Evolutionary conservation across 2,888 invertebrate species (phyloP).

Genomic region (Cryptocephalus primarius): DNA sequence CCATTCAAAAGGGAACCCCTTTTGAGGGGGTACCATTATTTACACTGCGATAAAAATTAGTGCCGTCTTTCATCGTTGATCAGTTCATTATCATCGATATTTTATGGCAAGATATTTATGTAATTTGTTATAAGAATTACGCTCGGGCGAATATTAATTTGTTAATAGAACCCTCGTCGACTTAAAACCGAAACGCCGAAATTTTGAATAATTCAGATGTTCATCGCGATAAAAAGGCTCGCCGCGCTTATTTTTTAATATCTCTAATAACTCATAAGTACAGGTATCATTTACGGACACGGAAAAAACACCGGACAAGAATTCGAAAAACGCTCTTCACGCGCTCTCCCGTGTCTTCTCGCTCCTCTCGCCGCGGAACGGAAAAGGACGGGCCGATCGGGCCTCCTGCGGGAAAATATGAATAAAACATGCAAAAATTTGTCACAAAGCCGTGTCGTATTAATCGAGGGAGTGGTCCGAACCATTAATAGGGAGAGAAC

Average conservation of each 20-base stretch:
- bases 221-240: constrained; percentile 8
- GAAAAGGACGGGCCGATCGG: neutral
- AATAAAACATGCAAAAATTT: constrained; percentile 22
- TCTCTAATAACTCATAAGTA: constrained; percentile 22
- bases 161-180: no score
- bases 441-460: constrained; percentile 21
- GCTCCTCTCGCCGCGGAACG: neutral
- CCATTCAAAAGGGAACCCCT: no score
- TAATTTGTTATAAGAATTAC: no score
- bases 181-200: neutral
- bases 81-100: no score
- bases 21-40: no score
- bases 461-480: constrained; percentile 21
- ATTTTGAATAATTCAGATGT: constrained; percentile 12
- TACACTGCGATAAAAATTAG: no score
- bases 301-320: constrained; percentile 1
- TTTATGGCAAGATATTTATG: no score
- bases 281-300: constrained; percentile 16
- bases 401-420: constrained; percentile 5
- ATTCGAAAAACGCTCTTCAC: neutral
- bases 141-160: no score
- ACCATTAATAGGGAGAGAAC: constrained; percentile 20
- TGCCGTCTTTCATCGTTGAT: no score
- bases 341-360: neutral
- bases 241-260: constrained; percentile 16